These are phyloP conservation scores for Ennomos erosarius DNA, from an alignment of 2,888 invertebrate species.

Conservation along the genomic window DNA sequence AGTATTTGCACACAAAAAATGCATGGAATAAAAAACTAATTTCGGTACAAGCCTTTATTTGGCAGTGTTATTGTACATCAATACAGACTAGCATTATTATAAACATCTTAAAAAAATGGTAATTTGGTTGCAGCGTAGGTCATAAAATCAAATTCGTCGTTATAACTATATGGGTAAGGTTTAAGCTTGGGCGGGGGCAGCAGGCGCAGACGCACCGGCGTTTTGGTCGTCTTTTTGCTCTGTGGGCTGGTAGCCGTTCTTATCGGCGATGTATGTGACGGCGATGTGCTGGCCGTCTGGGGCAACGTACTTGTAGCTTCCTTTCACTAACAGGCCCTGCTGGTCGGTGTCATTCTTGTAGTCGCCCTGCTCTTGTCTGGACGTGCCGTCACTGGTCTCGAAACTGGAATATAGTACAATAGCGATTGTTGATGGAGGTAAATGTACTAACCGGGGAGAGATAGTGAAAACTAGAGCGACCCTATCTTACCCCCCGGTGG, in stretches of 20 bases:
- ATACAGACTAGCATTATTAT: slow-evolving; percentile 43
- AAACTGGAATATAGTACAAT: slow-evolving; percentile 66
- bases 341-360: slow-evolving; percentile 88
- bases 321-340: slow-evolving; percentile 86
- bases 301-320: slow-evolving; percentile 87
- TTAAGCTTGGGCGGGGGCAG: slow-evolving; percentile 41
- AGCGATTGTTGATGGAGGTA: background rate
- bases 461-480: too few species aligned
- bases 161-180: background rate
- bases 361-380: slow-evolving; percentile 87
- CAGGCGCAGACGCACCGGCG: slow-evolving; percentile 4
- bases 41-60: slow-evolving; percentile 45
- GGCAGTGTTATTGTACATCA: slow-evolving; percentile 44
- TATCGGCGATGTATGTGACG: slow-evolving; percentile 86
- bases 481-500: too few species aligned
- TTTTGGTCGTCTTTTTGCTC: slow-evolving; percentile 58
- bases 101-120: slow-evolving; percentile 38
- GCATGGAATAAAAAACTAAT: slow-evolving; percentile 21
- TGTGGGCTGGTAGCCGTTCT: slow-evolving; percentile 85
- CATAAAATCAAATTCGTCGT: slow-evolving; percentile 12
- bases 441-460: too few species aligned
- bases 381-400: slow-evolving; percentile 88
- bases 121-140: slow-evolving; percentile 52
- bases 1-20: too few species aligned
- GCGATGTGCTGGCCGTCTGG: slow-evolving; percentile 87